These are phyloP conservation scores for Pholis gunnellus DNA, from an alignment of 2,113 vertebrate genomes.

Conservation along the genomic window DNA sequence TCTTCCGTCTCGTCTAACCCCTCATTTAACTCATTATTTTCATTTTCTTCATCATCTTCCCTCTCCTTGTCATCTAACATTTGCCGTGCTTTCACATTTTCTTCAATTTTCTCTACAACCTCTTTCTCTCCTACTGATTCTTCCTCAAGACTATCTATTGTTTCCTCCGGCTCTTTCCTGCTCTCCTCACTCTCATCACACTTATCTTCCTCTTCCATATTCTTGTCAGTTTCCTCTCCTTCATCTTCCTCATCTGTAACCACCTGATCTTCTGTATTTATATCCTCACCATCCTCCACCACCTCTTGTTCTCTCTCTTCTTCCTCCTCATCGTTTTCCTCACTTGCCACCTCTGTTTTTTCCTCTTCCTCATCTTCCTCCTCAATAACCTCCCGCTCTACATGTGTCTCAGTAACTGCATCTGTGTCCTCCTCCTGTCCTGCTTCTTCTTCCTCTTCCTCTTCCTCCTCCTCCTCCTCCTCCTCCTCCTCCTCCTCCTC, in stretches of 20 bases:
- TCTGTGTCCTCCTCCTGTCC: not conserved
- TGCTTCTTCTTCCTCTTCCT: not conserved
- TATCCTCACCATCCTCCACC: not conserved
- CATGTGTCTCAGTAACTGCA: not conserved
- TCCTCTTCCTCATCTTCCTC: not conserved
- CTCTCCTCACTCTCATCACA: constrained; percentile 18
- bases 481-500: not conserved
- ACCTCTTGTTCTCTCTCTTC: not conserved
- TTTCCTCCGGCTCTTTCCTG: not conserved
- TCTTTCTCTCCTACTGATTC: constrained; percentile 25
- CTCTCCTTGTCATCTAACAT: constrained; percentile 23
- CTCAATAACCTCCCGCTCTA: not conserved
- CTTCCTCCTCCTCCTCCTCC: not conserved
- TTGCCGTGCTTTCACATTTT: constrained; percentile 23
- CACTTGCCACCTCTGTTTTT: not conserved
- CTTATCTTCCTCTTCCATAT: constrained; percentile 18
- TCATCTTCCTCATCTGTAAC: constrained; percentile 26
- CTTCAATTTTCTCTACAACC: constrained; percentile 10
- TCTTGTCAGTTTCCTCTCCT: not conserved
- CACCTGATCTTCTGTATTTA: constrained; percentile 8
- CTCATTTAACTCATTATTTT: not conserved
- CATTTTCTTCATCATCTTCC: constrained; percentile 16
- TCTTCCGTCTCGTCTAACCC: constrained; percentile 1
- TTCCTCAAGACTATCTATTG: not conserved
- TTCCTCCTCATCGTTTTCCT: not conserved